phyloP scores from a whole-genome alignment of 2,888 invertebrate genomes.

The Bembecia ichneumoniformis region DNA sequence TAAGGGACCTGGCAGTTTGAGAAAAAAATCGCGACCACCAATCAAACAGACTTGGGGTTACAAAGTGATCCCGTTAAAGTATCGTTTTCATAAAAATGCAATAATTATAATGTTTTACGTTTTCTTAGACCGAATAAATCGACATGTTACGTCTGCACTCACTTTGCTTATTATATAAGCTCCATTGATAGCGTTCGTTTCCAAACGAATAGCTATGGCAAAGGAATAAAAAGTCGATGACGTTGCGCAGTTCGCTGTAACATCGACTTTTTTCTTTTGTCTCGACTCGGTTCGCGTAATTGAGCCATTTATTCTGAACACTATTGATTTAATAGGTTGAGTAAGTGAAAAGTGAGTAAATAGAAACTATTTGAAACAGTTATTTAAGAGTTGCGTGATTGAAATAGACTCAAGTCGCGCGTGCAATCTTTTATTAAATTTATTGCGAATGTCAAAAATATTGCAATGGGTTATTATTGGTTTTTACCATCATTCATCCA shows the following conservation, averaged over 20 bases:
- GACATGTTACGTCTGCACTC: neutral
- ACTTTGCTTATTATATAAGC: neutral
- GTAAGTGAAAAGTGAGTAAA: neutral
- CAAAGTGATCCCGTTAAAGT: no score
- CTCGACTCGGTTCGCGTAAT: neutral
- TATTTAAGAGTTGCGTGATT: no score
- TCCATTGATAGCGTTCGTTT: neutral
- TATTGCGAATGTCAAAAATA: no score
- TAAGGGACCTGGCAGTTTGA: no score
- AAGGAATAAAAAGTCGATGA: slow-evolving; percentile 3
- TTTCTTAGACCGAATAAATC: neutral
- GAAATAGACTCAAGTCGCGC: no score
- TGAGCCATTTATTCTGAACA: neutral
- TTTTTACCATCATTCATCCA: no score
- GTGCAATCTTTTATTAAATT: no score
- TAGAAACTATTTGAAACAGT: neutral
- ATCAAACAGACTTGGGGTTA: no score
- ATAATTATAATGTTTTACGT: no score
- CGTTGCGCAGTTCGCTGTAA: slow-evolving; percentile 6
- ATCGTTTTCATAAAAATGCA: no score
- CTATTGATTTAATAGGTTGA: neutral
- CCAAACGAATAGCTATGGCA: neutral
- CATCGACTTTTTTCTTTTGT: slow-evolving; percentile 2
- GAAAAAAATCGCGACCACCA: no score
- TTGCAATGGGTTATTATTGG: no score